Base-by-base conservation (phyloP, 2,797 vertebrate genomes). In the Xenentodon cancila region DNA sequence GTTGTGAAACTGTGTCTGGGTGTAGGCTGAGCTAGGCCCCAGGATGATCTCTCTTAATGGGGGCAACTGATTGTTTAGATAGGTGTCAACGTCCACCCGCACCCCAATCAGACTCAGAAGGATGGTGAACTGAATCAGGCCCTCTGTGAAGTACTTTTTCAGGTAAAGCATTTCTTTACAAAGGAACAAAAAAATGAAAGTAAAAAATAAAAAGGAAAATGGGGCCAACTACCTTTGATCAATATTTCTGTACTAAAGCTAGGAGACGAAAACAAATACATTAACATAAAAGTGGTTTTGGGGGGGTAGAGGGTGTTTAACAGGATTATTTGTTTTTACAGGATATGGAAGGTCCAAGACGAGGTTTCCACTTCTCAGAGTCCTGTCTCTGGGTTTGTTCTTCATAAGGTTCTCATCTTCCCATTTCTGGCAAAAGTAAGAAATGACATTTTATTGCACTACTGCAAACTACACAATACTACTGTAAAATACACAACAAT, bases 121-220 rank as follows among this genome's bases (percentile, higher is more conserved):
- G 91, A 99, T 99, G 94, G 98, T 99, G 95, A 99, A 98, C 92
- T 99, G 97, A 94, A 99, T 98, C 89, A 99, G 97, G 94, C 98
- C 98, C 94, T 99, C 98, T 79, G 97, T 99, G 95, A 99, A 99
- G 93, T 99, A 99, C 94, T 99, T 99, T 97, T 99, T 99, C 97
- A 99, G 92, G 95, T 97, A 98, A 94, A 99, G 98, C 98, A 99
- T 99, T 95, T 98, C 97, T 98, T 95, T 93, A 91, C 91, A 93
- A 94, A 88, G 88, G 91, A 92, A 92, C 85, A 94, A 92, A 92
- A 89, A 85, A 80, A 86, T 82, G 90, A 93, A 86, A 83, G 81
- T 89, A 91, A 92, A 48, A 93, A 92, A 87, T 62, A 89, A 88
- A 91, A 92, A 90, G 79, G 84, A 90, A 92, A 92, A 90, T 25